Conservation (phyloP, 2,888 invertebrate species). For the Epirrhoe tristata region DNA sequence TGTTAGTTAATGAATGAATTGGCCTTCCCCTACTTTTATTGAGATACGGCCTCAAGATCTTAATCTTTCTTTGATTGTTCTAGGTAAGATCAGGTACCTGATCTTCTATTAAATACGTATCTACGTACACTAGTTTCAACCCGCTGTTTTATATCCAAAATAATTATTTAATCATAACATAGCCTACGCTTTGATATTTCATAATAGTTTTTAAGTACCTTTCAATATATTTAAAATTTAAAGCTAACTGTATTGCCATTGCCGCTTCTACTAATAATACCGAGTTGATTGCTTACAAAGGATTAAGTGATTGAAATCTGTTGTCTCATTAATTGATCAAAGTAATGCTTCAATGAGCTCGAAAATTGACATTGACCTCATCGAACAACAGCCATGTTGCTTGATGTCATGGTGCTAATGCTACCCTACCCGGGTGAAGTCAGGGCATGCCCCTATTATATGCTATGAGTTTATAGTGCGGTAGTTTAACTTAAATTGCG, state of each 20-base stretch:
- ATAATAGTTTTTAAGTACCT: too few species aligned
- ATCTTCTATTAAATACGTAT: too few species aligned
- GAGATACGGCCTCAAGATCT: background rate
- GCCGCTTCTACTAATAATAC: background rate
- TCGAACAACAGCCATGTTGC: background rate
- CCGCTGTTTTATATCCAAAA: too few species aligned
- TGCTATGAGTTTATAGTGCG: too few species aligned
- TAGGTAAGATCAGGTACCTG: background rate
- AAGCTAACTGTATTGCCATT: background rate
- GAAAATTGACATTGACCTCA: slow-evolving; percentile 12
- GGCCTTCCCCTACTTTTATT: background rate
- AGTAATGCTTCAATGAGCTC: slow-evolving; percentile 6
- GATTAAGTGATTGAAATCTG: background rate
- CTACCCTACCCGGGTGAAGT: too few species aligned
- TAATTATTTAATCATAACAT: too few species aligned
- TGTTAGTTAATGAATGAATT: background rate
- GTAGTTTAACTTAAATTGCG: background rate
- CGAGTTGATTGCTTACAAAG: background rate
- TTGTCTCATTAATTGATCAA: slow-evolving; percentile 5
- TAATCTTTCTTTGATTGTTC: background rate
- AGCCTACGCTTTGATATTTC: too few species aligned
- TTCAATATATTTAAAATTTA: too few species aligned
- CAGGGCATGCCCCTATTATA: too few species aligned
- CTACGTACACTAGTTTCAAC: too few species aligned
- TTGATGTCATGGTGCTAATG: background rate